Conservation (phyloP, 2,113 vertebrate genomes). For the Emydura subglobosa region DNA sequence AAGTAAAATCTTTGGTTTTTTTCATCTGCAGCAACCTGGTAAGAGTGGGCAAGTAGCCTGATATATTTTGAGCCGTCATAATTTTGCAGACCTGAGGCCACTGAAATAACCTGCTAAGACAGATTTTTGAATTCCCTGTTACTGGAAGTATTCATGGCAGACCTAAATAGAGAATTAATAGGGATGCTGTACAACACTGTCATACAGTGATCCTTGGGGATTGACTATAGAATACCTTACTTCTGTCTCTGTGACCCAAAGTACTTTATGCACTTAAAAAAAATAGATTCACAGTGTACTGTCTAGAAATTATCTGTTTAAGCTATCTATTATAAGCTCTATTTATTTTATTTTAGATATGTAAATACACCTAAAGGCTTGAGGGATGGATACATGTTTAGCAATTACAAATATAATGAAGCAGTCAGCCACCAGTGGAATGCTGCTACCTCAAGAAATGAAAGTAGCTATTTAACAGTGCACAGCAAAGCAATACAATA, state of each 20-base stretch:
- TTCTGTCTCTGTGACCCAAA: background rate
- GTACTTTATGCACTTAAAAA: background rate
- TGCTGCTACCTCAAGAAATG: conserved; percentile 45
- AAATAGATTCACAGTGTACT: background rate
- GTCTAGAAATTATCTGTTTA: fast-evolving
- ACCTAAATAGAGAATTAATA: background rate
- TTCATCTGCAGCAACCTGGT: background rate
- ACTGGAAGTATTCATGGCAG: background rate
- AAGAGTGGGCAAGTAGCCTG: background rate
- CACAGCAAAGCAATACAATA: background rate
- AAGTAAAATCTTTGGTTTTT: background rate
- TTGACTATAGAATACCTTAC: background rate
- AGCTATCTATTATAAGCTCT: background rate
- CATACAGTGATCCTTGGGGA: background rate
- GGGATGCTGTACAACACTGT: background rate
- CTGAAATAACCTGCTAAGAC: background rate
- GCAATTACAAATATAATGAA: conserved; percentile 67
- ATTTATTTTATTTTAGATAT: conserved; percentile 43
- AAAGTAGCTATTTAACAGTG: conserved; percentile 25
- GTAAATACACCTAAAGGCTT: conserved; percentile 26
- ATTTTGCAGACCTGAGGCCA: background rate
- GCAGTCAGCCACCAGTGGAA: conserved; percentile 56
- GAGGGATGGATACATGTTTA: background rate
- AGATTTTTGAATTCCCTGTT: background rate
- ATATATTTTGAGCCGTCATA: background rate